Evolutionary conservation across 2,113 vertebrate species (phyloP), one percentile per base, ranked within the genome.

Genomic region (Tupaia chinensis): DNA sequence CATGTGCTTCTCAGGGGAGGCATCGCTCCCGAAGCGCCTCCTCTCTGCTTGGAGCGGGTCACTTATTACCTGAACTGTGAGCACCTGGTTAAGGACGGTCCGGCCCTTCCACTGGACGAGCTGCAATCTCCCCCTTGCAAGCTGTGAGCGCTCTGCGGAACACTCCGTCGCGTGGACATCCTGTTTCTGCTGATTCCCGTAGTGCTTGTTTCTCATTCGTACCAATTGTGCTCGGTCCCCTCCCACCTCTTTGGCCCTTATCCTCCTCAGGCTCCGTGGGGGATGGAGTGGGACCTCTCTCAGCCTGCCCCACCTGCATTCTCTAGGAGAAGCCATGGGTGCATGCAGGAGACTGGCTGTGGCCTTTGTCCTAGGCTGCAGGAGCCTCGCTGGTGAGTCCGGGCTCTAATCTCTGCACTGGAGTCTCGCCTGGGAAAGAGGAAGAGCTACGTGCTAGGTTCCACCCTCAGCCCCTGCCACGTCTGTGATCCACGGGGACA

Each of bases 151-250:
- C 34, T 87, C 25, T 56, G 56, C 54, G 72, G 23, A 92, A 32
- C 61, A 77, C 77, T 65, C n/a, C n/a, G 89, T 91, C 54, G 19
- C 56, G 76, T 89, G 91, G 89, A 86, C 93, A 88, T 93, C 91
- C 84, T 78, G 53, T 95, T 93, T 72, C 90, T 90, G 84, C 84
- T 92, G 81, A 87, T 66, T 87, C 76, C 93, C 58, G 13, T 22
- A 6, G 77, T 29, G 90, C 86, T 94, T 85, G 56, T 88, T 93
- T 95, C 93, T 32, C 27, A 74, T 58, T 27, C 6, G 65, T 54
- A 82, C 85, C 85, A 95, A 60, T 32, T 60, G 32, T n/a, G 29
- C 53, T 74, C 3, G 1, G 27, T 29, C 12, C 54, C 58, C 54
- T 34, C 85, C 34, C 23, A 60, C 25, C 19, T 72, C 86, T 70